Conservation (phyloP, 2,113 vertebrate species). For the Tyrannus savana region DNA sequence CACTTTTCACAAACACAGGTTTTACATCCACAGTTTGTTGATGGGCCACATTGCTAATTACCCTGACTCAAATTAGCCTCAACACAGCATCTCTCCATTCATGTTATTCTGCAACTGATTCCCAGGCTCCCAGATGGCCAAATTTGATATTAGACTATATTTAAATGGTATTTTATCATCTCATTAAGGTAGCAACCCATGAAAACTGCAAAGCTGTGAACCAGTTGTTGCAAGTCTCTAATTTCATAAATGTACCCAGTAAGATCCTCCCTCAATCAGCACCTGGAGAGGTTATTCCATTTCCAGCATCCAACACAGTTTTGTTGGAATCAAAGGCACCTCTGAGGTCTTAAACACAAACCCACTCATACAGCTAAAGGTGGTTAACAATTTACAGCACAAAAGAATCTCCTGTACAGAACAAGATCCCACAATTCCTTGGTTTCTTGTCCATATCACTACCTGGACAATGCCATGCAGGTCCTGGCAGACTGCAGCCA, state of each 20-base stretch:
- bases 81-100: neutral
- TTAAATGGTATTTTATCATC: neutral
- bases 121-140: neutral
- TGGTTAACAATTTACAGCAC: neutral
- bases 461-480: conserved; percentile 86
- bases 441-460: neutral
- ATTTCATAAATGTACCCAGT: neutral
- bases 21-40: neutral
- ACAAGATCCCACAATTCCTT: neutral
- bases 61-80: neutral
- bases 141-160: neutral
- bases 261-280: neutral
- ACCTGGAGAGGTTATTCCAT: neutral
- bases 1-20: neutral
- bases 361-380: neutral
- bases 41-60: neutral
- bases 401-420: neutral
- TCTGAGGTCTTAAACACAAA: neutral
- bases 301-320: neutral
- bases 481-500: conserved; percentile 88
- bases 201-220: neutral
- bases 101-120: neutral
- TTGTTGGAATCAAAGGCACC: neutral
- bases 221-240: neutral
- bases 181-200: neutral